These are phyloP conservation scores for Cosmia trapezina DNA, from an alignment of 2,888 invertebrate species.

Conservation along the genomic window DNA sequence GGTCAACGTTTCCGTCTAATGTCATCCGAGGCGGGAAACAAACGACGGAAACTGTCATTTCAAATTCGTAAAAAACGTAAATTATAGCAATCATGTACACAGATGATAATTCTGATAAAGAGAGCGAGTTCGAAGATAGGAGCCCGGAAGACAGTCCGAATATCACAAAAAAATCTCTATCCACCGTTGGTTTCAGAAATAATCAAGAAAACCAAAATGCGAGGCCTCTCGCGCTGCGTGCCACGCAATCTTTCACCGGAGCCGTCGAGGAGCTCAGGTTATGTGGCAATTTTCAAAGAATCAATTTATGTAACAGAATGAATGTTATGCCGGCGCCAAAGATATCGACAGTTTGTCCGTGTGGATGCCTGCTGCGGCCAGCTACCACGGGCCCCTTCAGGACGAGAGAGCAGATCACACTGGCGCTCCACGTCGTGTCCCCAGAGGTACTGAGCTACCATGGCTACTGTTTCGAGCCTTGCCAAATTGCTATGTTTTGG, in stretches of 20 bases:
- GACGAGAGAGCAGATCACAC: slow-evolving; percentile 83
- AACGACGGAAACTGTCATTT: slow-evolving; percentile 73
- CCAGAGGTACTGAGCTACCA: slow-evolving; percentile 89
- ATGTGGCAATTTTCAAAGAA: slow-evolving; percentile 81
- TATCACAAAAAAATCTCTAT: slow-evolving; percentile 85
- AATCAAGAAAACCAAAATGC: slow-evolving; percentile 80
- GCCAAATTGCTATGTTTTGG: slow-evolving; percentile 92
- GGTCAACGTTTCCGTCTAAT: slow-evolving; percentile 41
- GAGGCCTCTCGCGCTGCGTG: slow-evolving; percentile 82
- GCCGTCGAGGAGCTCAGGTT: slow-evolving; percentile 83
- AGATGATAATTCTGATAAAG: slow-evolving; percentile 86
- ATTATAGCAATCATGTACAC: slow-evolving; percentile 81
- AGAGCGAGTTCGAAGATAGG: slow-evolving; percentile 83
- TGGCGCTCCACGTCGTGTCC: slow-evolving; percentile 86
- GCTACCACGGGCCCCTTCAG: slow-evolving; percentile 81
- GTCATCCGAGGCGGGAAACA: slow-evolving; percentile 72
- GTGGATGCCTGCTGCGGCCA: slow-evolving; percentile 84
- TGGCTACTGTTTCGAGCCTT: slow-evolving; percentile 89
- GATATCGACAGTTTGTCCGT: slow-evolving; percentile 82
- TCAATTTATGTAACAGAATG: slow-evolving; percentile 80
- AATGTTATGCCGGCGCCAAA: slow-evolving; percentile 77
- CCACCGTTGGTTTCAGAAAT: slow-evolving; percentile 84
- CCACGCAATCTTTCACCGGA: slow-evolving; percentile 87
- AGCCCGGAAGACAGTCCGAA: slow-evolving; percentile 80
- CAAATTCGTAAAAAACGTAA: slow-evolving; percentile 65